Evolutionary conservation across 1,140 invertebrate genomes (phyloP), one percentile per base, ranked within the genome.

Genomic region (Drosophila pandora): DNA sequence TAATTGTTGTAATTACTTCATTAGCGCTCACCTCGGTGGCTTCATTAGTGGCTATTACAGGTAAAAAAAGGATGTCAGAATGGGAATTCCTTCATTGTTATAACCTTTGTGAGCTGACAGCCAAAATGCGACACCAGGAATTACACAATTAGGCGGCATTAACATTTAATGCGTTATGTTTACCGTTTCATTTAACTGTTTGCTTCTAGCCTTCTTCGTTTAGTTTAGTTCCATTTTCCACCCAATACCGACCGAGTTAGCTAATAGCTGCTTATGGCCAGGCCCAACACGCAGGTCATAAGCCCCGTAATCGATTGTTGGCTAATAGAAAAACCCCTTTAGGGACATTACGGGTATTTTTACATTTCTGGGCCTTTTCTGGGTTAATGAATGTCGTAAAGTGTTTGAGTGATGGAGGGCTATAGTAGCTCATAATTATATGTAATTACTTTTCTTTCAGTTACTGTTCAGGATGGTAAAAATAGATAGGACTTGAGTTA

Each of bases 1-100:
- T 88, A 88, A 88, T 88, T 88, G 83, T 88, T 88, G 83, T 88
- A 88, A 88, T 88, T 88, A 88, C 84, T 88, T 88, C 84, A 88
- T 88, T 88, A 88, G 76, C 76, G 76, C 79, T 76, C 58, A 59
- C 43, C 64, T 62, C 28, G 39, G 54, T 48, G 48, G 63, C 58
- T 85, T 87, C 78, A 85, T 85, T 87, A 85, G 69, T 53, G 56
- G 30, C 73, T 41, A 54, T 73, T 68, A 61, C 8, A 28, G 25
- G 48, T 49, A 23, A 28, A 2, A 17, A 17, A 25, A 23, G 37
- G 23, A n/a, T 25, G 34, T 13, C 25, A 45, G 63, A 17, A 7
- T 30, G 41, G 41, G 5, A 21, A 54, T 30, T 62, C 32, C 45
- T 37, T 37, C 47, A 75, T 83, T 87, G 70, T 77, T 88, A 58